Conservation (phyloP, 2,888 invertebrate genomes). For the Meteorus colon region DNA sequence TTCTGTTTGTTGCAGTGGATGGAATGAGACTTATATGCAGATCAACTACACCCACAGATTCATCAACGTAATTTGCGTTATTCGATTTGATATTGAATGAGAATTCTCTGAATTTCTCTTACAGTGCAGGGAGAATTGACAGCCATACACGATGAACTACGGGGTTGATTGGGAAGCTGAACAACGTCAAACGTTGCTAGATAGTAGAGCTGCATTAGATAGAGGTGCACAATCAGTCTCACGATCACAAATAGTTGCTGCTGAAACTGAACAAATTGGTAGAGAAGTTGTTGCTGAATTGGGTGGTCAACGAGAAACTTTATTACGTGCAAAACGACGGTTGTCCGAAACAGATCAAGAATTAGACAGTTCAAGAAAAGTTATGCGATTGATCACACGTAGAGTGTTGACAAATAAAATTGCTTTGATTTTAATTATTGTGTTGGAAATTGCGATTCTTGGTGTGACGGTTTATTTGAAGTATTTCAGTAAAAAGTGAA, state of each 20-base stretch:
- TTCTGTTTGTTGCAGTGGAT: not conserved
- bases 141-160: conserved; percentile 60
- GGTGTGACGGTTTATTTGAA: conserved; percentile 79
- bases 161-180: conserved; percentile 75
- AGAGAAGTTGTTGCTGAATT: conserved; percentile 85
- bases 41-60: not conserved
- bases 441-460: conserved; percentile 81
- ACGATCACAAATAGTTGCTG: conserved; percentile 83
- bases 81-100: not conserved
- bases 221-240: conserved; percentile 79
- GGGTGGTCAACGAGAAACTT: conserved; percentile 83
- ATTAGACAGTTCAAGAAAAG: conserved; percentile 78
- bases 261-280: conserved; percentile 88
- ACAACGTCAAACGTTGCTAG: conserved; percentile 77
- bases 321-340: conserved; percentile 80
- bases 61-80: not conserved
- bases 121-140: not conserved
- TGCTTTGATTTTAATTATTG: conserved; percentile 82
- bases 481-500: conserved; percentile 73
- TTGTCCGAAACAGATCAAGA: conserved; percentile 83
- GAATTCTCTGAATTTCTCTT: not conserved
- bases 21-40: no score
- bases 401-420: conserved; percentile 85
- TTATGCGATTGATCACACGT: conserved; percentile 80
- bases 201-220: conserved; percentile 76